Evolutionary conservation across 2,113 vertebrate genomes (phyloP).

Genomic region (Campylomormyrus tamandua): DNA sequence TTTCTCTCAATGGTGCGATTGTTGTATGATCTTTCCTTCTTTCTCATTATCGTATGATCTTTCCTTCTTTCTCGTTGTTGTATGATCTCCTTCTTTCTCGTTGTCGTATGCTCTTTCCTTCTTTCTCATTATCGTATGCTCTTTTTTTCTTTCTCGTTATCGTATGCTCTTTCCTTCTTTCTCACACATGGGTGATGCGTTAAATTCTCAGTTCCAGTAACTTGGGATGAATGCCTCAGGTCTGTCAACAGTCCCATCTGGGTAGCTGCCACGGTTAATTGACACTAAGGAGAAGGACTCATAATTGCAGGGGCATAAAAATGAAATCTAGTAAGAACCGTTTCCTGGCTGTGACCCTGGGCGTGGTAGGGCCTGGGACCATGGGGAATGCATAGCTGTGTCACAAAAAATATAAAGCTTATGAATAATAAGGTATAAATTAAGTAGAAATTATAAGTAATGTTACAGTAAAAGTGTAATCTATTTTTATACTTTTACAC

Average conservation of each 20-base stretch:
- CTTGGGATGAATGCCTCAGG: slow-evolving; percentile 18
- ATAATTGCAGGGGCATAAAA: slow-evolving; percentile 36
- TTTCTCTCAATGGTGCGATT: slow-evolving; percentile 34
- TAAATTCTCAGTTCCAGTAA: slow-evolving; percentile 28
- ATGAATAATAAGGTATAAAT: background rate
- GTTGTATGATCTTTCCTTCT: slow-evolving; percentile 5
- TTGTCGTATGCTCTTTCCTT: slow-evolving; percentile 18
- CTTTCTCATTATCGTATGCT: slow-evolving; percentile 17
- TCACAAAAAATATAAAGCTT: background rate
- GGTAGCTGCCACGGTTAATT: slow-evolving; percentile 51
- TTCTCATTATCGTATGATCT: slow-evolving; percentile 15
- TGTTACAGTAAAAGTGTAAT: background rate
- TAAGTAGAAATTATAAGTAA: background rate
- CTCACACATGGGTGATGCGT: slow-evolving; percentile 31
- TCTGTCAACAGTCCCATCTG: slow-evolving; percentile 37
- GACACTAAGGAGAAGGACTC: slow-evolving; percentile 38
- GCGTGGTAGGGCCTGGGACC: background rate
- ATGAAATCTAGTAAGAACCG: slow-evolving; percentile 37
- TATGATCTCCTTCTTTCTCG: slow-evolving; percentile 2
- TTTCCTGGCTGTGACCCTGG: slow-evolving; percentile 32
- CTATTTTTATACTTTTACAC: background rate
- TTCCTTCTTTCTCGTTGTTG: slow-evolving; percentile 27
- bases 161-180: slow-evolving; percentile 14
- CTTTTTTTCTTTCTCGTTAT: slow-evolving; percentile 18
- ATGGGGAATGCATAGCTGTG: background rate